A percentile compares a stretch with the other conserved stretches of the same genome.
Evolutionary conservation across 2,888 invertebrate genomes (phyloP).

Genomic region (Eupithecia pulchellata): DNA sequence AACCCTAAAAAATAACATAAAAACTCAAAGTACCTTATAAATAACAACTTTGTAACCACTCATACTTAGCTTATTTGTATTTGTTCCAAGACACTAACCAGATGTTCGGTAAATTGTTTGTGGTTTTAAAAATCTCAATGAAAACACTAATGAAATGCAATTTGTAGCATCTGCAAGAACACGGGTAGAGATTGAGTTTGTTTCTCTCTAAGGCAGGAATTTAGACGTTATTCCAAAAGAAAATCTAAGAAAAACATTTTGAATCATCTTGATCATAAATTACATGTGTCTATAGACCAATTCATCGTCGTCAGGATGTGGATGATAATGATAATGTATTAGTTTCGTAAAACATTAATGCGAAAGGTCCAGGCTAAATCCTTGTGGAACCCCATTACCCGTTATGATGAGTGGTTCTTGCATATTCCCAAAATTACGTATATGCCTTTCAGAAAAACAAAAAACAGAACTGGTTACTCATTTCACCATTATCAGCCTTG

Average conservation of each 20-base stretch:
- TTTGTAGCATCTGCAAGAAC: neutral
- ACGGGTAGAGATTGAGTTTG: neutral
- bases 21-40: neutral
- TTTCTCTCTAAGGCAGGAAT: neutral
- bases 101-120: slow-evolving; percentile 15
- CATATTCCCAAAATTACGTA: neutral
- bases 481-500: slow-evolving; percentile 44
- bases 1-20: neutral
- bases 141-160: slow-evolving; percentile 15
- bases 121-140: slow-evolving; percentile 12
- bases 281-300: neutral
- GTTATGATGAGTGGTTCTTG: neutral
- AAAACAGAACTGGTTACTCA: slow-evolving; percentile 35
- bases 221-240: neutral
- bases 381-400: neutral
- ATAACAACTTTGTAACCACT: neutral
- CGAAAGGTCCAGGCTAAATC: neutral
- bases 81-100: slow-evolving; percentile 28
- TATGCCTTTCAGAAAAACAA: neutral
- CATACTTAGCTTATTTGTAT: slow-evolving; percentile 10
- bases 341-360: neutral
- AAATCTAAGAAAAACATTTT: neutral
- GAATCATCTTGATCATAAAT: no score
- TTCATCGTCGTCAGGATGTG: neutral
- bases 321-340: neutral